Percentiles rank a stretch among this genome's conserved stretches.
Conservation (phyloP, 2,797 vertebrate genomes). For the Coluber constrictor region DNA sequence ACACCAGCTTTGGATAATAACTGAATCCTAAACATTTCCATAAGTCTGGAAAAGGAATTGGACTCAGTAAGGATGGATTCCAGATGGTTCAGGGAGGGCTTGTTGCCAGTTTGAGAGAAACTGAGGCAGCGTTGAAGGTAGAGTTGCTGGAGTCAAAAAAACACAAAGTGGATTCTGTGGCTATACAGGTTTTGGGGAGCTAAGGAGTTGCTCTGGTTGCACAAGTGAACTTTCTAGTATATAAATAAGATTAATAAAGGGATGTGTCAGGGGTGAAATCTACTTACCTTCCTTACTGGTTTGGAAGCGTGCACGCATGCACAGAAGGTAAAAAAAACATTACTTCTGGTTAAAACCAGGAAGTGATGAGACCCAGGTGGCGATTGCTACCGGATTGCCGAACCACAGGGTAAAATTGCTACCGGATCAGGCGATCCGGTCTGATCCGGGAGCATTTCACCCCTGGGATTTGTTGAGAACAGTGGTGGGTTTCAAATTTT, state of each 20-base stretch:
- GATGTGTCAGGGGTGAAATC: neutral
- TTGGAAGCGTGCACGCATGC: too few species aligned
- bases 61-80: neutral
- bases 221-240: neutral
- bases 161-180: constrained; percentile 1
- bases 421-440: too few species aligned
- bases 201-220: neutral
- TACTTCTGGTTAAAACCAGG: too few species aligned
- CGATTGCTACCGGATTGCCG: too few species aligned
- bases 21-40: neutral
- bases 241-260: neutral
- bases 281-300: too few species aligned
- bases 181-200: neutral
- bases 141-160: neutral
- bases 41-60: neutral
- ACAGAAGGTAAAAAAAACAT: too few species aligned
- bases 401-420: too few species aligned
- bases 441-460: too few species aligned
- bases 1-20: neutral
- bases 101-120: neutral
- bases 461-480: too few species aligned
- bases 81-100: neutral
- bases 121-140: neutral
- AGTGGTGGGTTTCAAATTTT: too few species aligned
- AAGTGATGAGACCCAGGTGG: too few species aligned